Evolutionary conservation across 2,797 vertebrate genomes (phyloP).

Genomic region (Protosalanx chinensis): DNA sequence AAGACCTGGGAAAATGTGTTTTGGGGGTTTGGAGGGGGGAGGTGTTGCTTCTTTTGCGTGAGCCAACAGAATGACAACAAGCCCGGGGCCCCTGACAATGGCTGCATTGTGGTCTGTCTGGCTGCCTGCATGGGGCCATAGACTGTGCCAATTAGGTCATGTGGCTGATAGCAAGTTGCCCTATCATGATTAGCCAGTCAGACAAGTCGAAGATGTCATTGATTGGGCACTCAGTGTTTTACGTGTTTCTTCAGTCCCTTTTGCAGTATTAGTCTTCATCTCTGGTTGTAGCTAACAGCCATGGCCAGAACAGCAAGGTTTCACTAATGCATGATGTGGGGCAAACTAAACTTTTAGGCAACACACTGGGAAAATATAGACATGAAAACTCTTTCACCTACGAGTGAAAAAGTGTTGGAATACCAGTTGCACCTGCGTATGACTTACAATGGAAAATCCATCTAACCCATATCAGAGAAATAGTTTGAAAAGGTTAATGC

Average conservation of each 20-base stretch:
- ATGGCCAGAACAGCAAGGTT: background rate
- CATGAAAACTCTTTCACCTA: background rate
- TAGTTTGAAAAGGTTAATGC: slow-evolving; percentile 54
- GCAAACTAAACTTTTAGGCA: background rate
- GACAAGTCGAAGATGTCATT: slow-evolving; percentile 14
- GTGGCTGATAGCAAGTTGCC: slow-evolving; percentile 39
- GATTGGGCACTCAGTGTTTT: background rate
- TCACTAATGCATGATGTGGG: background rate
- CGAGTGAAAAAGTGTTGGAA: background rate
- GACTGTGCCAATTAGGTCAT: slow-evolving; percentile 58
- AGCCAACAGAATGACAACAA: slow-evolving; percentile 56
- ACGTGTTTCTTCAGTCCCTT: slow-evolving; percentile 18
- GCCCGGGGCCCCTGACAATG: slow-evolving; percentile 46
- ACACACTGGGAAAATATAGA: background rate
- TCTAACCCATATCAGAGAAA: slow-evolving; percentile 30
- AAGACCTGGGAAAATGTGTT: slow-evolving; percentile 26
- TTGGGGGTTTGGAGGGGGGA: background rate
- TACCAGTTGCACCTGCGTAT: background rate
- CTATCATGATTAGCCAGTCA: slow-evolving; percentile 38
- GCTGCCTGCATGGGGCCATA: slow-evolving; percentile 28
- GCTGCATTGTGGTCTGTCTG: slow-evolving; percentile 45
- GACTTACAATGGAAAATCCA: too few relatives aligned
- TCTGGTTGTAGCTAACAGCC: background rate
- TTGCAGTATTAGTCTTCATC: slow-evolving; percentile 12
- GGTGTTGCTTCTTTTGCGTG: slow-evolving; percentile 11